These are phyloP conservation scores for Myotis planiceps DNA, from an alignment of 2,797 vertebrate genomes.

Conservation along the genomic window DNA sequence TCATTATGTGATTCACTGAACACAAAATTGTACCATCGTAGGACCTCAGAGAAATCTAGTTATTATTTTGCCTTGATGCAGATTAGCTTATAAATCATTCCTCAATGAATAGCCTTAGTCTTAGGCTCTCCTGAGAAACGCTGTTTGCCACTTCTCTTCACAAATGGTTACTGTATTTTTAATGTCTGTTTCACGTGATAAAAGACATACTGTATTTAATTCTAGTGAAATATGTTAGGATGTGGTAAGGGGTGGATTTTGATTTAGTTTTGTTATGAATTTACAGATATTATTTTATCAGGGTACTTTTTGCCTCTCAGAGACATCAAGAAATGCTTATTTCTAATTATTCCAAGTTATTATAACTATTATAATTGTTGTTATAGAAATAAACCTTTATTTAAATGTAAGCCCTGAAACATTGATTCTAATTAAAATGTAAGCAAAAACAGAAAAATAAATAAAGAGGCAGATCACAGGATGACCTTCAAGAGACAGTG, in stretches of 20 bases:
- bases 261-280: neutral
- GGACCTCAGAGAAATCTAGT: neutral
- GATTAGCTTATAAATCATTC: neutral
- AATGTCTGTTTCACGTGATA: neutral
- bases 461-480: neutral
- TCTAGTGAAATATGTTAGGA: neutral
- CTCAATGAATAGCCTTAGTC: neutral
- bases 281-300: neutral
- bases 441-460: neutral
- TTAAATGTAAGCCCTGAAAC: neutral
- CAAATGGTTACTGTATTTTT: neutral
- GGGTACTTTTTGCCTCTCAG: neutral
- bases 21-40: neutral
- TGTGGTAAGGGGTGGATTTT: too few relatives aligned
- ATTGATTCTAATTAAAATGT: neutral
- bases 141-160: neutral
- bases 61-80: too few relatives aligned
- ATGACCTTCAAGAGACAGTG: neutral
- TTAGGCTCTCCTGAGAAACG: neutral
- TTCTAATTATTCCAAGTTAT: neutral
- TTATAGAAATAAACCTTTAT: neutral
- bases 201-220: neutral
- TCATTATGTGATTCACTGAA: too few relatives aligned
- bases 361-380: neutral
- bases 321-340: neutral